A percentile compares a stretch with the other conserved stretches of the same genome.
Conservation (phyloP, 2,888 invertebrate genomes). For the Adelphocoris suturalis region DNA sequence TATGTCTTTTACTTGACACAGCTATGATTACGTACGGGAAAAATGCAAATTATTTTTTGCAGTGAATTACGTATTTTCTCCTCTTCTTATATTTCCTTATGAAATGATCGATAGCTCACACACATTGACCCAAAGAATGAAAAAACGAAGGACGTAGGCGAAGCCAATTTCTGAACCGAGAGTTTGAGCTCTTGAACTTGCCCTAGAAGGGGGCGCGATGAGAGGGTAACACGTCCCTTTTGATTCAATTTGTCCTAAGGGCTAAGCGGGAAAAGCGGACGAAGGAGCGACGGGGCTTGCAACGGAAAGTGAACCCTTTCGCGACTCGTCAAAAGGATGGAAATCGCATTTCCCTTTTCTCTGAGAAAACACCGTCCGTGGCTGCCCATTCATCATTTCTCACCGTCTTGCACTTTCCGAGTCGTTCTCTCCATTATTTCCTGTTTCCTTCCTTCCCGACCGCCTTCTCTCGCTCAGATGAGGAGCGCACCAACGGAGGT, state of each 20-base stretch:
- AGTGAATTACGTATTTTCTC: not conserved
- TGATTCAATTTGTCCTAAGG: conserved; percentile 24
- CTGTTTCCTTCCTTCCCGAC: not conserved
- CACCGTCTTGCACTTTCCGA: not conserved
- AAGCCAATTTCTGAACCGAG: not conserved
- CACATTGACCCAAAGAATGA: not conserved
- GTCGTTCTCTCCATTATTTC: not conserved
- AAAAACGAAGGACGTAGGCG: not conserved
- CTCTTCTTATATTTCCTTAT: not conserved
- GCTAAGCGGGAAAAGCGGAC: not conserved
- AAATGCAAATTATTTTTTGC: too few relatives aligned
- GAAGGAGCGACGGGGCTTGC: not conserved
- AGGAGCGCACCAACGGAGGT: not conserved
- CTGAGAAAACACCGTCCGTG: conserved; percentile 1
- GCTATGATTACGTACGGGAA: too few relatives aligned
- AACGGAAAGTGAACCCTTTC: not conserved
- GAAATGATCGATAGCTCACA: not conserved
- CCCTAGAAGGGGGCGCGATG: not conserved
- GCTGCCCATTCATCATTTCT: conserved; percentile 1
- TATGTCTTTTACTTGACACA: too few relatives aligned
- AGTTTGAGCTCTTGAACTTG: not conserved
- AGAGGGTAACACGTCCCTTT: conserved; percentile 21
- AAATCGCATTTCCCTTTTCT: conserved; percentile 21
- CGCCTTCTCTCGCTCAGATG: not conserved
- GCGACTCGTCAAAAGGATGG: conserved; percentile 13